Evolutionary conservation across 2,797 vertebrate genomes (phyloP).

Genomic region (Lagodon rhomboides): DNA sequence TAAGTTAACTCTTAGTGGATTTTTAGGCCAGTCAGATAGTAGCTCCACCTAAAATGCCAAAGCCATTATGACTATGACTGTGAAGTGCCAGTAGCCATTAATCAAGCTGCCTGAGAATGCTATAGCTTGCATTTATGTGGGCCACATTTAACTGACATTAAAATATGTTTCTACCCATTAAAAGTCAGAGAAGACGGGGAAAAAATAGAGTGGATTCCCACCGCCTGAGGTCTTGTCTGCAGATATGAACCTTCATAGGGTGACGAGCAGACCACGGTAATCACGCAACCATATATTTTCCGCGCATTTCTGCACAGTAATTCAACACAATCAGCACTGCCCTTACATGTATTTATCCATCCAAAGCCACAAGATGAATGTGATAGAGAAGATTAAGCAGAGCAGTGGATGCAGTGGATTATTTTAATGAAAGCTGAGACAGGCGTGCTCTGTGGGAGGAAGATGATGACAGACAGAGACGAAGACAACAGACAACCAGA

Average conservation of each 20-base stretch:
- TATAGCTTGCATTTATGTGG: conserved; percentile 7
- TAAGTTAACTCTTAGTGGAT: conserved; percentile 2
- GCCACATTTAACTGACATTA: conserved; percentile 12
- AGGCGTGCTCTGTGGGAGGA: conserved; percentile 49
- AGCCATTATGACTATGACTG: conserved; percentile 28
- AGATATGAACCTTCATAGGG: background rate
- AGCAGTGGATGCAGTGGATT: conserved; percentile 15
- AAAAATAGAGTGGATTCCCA: background rate
- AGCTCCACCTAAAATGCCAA: conserved; percentile 48
- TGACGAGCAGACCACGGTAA: background rate
- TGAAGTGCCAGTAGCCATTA: conserved; percentile 30
- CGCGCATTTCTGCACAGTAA: background rate
- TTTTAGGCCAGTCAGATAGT: conserved; percentile 35
- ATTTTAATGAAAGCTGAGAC: conserved; percentile 42
- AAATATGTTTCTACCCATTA: conserved; percentile 10
- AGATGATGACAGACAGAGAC: conserved; percentile 44
- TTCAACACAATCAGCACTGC: background rate
- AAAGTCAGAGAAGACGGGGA: background rate
- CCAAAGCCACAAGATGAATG: background rate
- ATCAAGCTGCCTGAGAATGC: conserved; percentile 1
- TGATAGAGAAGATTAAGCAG: background rate
- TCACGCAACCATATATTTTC: background rate
- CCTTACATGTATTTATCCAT: background rate
- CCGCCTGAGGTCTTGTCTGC: conserved; percentile 3
- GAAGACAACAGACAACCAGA: conserved; percentile 41